These are phyloP conservation scores for Bos indicus DNA, from an alignment of 2,113 vertebrate species.

Conservation along the genomic window DNA sequence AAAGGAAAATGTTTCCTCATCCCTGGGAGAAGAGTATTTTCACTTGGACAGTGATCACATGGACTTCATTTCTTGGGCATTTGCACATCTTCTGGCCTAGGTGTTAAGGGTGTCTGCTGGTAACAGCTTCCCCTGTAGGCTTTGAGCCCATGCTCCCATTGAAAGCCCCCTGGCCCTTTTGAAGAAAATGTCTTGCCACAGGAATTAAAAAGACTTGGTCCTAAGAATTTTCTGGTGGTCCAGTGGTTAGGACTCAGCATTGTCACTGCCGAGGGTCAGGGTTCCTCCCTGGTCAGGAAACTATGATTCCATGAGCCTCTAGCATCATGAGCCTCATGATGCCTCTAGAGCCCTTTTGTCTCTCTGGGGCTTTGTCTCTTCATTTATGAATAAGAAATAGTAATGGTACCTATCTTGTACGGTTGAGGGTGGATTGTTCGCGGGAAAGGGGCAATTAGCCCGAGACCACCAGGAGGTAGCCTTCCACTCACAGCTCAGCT, in stretches of 20 bases:
- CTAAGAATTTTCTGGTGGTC: not conserved
- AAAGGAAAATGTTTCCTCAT: not conserved
- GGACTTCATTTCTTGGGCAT: not conserved
- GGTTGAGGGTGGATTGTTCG: not conserved
- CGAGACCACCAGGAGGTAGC: not conserved
- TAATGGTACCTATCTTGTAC: not conserved
- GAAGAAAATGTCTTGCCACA: not conserved
- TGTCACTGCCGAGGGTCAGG: not conserved
- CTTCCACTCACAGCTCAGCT: fast-evolving
- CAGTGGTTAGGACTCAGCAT: not conserved
- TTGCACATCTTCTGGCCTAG: not conserved
- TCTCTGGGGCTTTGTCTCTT: not conserved
- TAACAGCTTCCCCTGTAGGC: not conserved
- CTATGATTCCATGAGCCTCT: not conserved
- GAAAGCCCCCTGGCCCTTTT: not conserved
- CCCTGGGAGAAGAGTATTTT: not conserved
- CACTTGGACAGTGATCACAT: not conserved
- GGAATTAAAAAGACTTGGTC: not conserved
- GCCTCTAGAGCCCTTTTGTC: not conserved
- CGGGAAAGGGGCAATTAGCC: not conserved
- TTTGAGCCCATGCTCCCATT: not conserved
- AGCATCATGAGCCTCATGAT: no score
- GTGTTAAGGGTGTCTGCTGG: fast-evolving
- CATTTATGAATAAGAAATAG: not conserved
- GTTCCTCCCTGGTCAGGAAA: not conserved